Conservation (phyloP, 2,113 vertebrate genomes). For the Pygoscelis adeliae region DNA sequence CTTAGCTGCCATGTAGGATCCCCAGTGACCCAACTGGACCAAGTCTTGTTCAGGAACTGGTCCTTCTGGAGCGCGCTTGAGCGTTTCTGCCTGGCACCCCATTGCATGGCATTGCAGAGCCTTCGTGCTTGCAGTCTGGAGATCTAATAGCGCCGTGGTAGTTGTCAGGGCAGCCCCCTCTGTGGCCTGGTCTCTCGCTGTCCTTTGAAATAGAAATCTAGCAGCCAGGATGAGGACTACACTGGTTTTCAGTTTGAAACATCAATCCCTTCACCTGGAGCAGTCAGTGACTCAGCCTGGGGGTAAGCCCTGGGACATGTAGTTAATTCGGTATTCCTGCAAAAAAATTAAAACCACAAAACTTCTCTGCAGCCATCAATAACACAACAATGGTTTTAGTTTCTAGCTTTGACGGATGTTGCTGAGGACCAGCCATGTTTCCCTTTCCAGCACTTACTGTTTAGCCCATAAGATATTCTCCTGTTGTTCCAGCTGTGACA, state of each 20-base stretch:
- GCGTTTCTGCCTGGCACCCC: neutral
- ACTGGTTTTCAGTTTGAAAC: neutral
- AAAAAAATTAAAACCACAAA: neutral
- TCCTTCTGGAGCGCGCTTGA: neutral
- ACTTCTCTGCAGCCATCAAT: neutral
- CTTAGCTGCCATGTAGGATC: neutral
- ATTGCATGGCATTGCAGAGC: neutral
- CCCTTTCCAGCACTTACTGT: neutral
- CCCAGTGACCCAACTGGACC: neutral
- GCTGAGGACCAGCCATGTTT: neutral
- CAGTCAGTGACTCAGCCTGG: neutral
- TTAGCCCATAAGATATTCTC: neutral
- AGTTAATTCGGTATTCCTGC: neutral
- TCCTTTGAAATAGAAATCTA: neutral
- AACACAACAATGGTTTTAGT: neutral
- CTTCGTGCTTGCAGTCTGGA: neutral
- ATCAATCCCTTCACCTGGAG: neutral
- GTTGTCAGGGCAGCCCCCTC: neutral
- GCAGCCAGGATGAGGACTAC: neutral
- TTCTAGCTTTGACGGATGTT: neutral
- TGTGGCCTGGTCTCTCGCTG: neutral
- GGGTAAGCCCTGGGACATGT: neutral
- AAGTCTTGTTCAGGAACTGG: neutral
- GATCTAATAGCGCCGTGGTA: neutral
- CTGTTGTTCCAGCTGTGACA: neutral